Conservation (phyloP, 2,888 invertebrate genomes). For the Leucoptera coffeella region DNA sequence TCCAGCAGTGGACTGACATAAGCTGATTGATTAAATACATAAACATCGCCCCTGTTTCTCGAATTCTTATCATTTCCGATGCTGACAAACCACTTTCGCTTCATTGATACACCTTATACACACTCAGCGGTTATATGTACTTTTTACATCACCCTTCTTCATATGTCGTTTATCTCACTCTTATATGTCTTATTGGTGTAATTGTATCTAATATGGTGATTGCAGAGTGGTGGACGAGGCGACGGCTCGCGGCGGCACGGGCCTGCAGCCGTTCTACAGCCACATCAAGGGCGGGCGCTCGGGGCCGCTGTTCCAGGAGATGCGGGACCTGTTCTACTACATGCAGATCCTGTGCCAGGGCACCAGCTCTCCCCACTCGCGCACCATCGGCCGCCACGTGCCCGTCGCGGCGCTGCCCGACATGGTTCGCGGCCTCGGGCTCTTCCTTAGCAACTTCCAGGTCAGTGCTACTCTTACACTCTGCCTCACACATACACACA, state of each 20-base stretch:
- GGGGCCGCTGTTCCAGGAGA: conserved; percentile 66
- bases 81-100: too few relatives aligned
- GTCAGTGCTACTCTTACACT: conserved; percentile 26
- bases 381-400: conserved; percentile 56
- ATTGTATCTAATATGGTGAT: too few relatives aligned
- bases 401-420: conserved; percentile 63
- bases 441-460: conserved; percentile 69
- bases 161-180: too few relatives aligned
- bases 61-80: too few relatives aligned
- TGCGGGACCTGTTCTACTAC: conserved; percentile 71
- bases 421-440: conserved; percentile 69
- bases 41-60: too few relatives aligned
- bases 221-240: conserved; percentile 44
- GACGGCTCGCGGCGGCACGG: conserved; percentile 43
- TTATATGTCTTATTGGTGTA: too few relatives aligned
- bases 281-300: conserved; percentile 63
- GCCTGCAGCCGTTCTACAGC: conserved; percentile 63
- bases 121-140: too few relatives aligned
- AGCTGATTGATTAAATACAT: too few relatives aligned
- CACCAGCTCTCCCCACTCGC: conserved; percentile 56
- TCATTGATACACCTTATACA: too few relatives aligned
- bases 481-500: too few relatives aligned
- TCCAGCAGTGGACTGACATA: too few relatives aligned
- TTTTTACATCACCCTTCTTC: too few relatives aligned
- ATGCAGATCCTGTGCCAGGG: conserved; percentile 69